Percentiles rank a stretch among this genome's conserved stretches.
These are phyloP conservation scores for Hololepta plana DNA, from an alignment of 2,888 invertebrate species.

Conservation along the genomic window DNA sequence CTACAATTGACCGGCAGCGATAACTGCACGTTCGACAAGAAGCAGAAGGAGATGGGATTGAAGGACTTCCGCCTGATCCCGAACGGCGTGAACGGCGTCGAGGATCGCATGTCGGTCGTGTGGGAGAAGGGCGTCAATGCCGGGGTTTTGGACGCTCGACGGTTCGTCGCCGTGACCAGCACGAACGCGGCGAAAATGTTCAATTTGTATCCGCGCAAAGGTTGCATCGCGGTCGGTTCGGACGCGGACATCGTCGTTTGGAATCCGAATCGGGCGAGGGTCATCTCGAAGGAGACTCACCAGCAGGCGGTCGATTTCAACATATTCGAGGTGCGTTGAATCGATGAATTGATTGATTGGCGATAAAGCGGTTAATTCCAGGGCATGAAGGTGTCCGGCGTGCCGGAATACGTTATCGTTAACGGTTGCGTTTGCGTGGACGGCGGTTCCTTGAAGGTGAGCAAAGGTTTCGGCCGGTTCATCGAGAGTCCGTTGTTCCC, in stretches of 20 bases:
- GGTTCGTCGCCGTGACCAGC: conserved; percentile 86
- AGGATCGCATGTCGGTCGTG: conserved; percentile 81
- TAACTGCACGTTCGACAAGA: conserved; percentile 77
- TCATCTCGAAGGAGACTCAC: conserved; percentile 75
- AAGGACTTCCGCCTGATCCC: conserved; percentile 80
- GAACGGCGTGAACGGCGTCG: conserved; percentile 87
- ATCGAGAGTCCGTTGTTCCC: conserved; percentile 52
- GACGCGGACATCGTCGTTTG: conserved; percentile 91
- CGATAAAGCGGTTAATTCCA: conserved; percentile 17
- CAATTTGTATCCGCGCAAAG: conserved; percentile 85
- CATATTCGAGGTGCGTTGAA: conserved; percentile 59
- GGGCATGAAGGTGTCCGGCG: conserved; percentile 73
- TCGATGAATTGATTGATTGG: not conserved
- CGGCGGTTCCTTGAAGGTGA: conserved; percentile 60
- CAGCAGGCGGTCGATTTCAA: conserved; percentile 83
- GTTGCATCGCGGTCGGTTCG: conserved; percentile 68
- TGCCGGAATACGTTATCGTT: conserved; percentile 73
- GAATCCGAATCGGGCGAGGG: conserved; percentile 66
- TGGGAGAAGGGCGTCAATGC: conserved; percentile 84
- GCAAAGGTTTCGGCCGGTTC: conserved; percentile 71
- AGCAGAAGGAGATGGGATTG: conserved; percentile 70
- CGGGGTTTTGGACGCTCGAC: conserved; percentile 71
- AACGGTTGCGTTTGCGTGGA: conserved; percentile 76
- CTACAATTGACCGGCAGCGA: conserved; percentile 80
- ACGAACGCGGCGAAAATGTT: conserved; percentile 86